Percentiles rank a stretch among this genome's conserved stretches.
Evolutionary conservation across 2,888 invertebrate species (phyloP).

Genomic region (Troides oblongomaculatus): DNA sequence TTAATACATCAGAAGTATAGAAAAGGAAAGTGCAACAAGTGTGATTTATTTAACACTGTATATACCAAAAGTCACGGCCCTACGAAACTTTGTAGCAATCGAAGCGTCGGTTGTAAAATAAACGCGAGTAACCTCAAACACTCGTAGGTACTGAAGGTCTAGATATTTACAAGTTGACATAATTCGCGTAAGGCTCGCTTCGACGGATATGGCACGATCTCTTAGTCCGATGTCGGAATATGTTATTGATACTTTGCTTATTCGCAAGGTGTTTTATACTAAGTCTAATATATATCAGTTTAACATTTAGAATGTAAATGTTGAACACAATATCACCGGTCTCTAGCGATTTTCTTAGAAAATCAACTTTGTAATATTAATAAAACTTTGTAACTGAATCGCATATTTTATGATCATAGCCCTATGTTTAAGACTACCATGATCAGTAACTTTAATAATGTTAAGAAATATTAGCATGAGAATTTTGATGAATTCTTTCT

Average conservation of each 20-base stretch:
- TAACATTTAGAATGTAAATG: background rate
- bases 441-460: too few species aligned
- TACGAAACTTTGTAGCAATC: conserved; percentile 26
- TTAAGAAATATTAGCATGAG: too few species aligned
- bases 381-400: too few species aligned
- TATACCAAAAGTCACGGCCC: conserved; percentile 32
- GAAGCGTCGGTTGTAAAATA: conserved; percentile 32
- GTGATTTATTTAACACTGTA: conserved; percentile 1
- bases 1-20: conserved; percentile 6
- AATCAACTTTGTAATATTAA: too few species aligned
- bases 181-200: conserved; percentile 37
- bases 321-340: background rate
- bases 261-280: conserved; percentile 10
- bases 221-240: conserved; percentile 29
- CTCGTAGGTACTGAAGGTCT: conserved; percentile 34
- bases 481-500: too few species aligned
- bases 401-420: too few species aligned
- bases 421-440: too few species aligned
- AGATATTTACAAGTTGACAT: conserved; percentile 38
- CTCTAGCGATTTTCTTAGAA: too few species aligned
- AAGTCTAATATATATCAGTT: background rate
- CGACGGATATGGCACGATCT: conserved; percentile 35
- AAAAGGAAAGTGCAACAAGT: conserved; percentile 12
- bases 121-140: conserved; percentile 29
- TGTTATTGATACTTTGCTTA: conserved; percentile 29